phyloP scores from a whole-genome alignment of 23 tunicate genomes.

The Phallusia fumigata region DNA sequence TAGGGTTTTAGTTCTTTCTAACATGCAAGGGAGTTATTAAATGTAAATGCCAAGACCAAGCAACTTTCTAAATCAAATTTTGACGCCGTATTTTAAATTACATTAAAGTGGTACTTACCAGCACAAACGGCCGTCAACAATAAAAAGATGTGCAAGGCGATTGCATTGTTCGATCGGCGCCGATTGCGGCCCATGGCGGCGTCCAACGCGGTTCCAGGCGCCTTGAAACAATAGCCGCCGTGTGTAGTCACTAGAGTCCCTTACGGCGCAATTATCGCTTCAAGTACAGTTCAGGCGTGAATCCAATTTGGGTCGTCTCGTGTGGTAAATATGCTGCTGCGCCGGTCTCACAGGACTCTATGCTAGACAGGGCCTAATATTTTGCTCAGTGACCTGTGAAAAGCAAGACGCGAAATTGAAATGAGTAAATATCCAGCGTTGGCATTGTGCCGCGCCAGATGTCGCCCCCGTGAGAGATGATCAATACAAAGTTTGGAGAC shows the following conservation, averaged over 20 bases:
- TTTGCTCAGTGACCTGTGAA: background rate
- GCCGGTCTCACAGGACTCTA: background rate
- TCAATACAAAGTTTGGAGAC: no score
- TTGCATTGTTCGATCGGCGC: background rate
- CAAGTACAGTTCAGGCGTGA: background rate
- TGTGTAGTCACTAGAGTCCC: background rate
- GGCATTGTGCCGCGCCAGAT: no score
- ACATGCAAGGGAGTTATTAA: no score
- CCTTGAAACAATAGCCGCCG: background rate
- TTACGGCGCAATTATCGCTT: background rate
- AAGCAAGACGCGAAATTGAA: background rate
- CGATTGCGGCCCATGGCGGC: background rate
- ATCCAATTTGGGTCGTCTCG: constrained; percentile 7
- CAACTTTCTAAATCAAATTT: constrained; percentile 1
- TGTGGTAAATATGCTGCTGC: background rate
- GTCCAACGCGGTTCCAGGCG: background rate
- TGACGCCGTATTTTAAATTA: background rate
- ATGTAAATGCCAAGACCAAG: background rate
- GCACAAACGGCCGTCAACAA: background rate
- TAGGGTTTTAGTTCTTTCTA: no score
- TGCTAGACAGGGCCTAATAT: background rate
- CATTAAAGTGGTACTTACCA: background rate
- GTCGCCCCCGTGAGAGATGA: no score
- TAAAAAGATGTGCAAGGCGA: background rate
- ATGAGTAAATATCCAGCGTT: constrained; percentile 1